phyloP scores from a whole-genome alignment of 2,888 invertebrate genomes.

The Colletes collaris region DNA sequence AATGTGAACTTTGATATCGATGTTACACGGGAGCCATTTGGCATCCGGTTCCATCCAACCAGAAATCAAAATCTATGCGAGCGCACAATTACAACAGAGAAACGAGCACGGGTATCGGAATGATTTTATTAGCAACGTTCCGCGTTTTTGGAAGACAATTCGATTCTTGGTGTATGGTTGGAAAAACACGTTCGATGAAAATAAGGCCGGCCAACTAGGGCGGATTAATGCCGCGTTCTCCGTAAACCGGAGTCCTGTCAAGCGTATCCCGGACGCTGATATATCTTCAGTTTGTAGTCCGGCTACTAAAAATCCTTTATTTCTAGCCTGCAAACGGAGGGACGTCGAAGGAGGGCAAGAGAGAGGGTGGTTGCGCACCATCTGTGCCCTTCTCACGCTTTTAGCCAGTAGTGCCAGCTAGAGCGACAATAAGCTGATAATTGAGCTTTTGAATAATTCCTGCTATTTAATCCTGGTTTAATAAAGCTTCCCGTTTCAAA shows the following conservation, averaged over 20 bases:
- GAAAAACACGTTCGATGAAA: conserved; percentile 52
- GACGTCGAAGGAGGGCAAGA: conserved; percentile 27
- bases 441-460: conserved; percentile 81
- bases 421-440: conserved; percentile 81
- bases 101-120: not conserved
- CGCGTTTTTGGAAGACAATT: not conserved
- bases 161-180: conserved; percentile 18
- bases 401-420: conserved; percentile 73
- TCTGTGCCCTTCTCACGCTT: conserved; percentile 76
- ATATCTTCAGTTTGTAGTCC: conserved; percentile 68
- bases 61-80: conserved; percentile 14
- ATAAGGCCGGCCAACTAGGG: conserved; percentile 51
- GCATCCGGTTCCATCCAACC: conserved; percentile 11
- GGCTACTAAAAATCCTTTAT: conserved; percentile 70
- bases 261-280: conserved; percentile 58
- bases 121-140: not conserved
- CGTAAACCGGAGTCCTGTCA: conserved; percentile 57
- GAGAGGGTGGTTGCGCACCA: conserved; percentile 63
- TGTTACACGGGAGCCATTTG: conserved; percentile 13
- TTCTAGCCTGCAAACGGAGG: conserved; percentile 47
- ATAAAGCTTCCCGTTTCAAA: conserved; percentile 70
- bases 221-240: conserved; percentile 61
- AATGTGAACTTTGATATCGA: conserved; percentile 56
- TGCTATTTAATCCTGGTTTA: conserved; percentile 74
- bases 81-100: not conserved